Base-by-base conservation (phyloP, 2,113 vertebrate species). In the Odocoileus hemionus region DNA sequence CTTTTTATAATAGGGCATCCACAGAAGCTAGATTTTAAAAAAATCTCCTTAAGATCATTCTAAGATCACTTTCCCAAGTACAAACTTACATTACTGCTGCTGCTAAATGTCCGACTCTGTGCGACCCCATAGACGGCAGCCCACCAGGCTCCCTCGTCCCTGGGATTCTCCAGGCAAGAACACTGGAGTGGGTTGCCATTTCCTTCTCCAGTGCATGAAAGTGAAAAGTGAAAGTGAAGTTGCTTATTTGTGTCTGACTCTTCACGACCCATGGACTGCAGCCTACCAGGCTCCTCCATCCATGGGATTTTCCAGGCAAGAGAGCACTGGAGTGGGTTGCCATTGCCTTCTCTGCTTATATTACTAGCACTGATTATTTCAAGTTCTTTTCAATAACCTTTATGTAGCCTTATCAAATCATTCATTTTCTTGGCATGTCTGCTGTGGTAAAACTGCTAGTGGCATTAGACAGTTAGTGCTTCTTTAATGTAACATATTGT, bases 401-500 rank as follows among this genome's bases (percentile, higher is more conserved):
- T 92, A 26, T 94, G 0, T 58, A 50, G 57, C 30, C 74, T 95
- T 85, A 97, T 98, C 93, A 98, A 98, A 97, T 47, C 79, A 95
- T 85, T 97, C 85, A 58, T 95, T 92, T 98, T 89, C 78, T 61
- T 45, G 55, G 43, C 74, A 64, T 94, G 47, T 98, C 97, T 98
- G 60, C 70, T 58, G 67, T 97, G 61, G n/a, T 84, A 91, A 96
- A 98, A 97, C 96, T 98, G 96, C 95, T 97, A 91, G 96, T 79
- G 93, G 54, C 79, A 96, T 97, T 91, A 50, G 74, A 95, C 94
- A 98, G 97, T 99, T 98, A 99, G 61, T 89, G 96, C 90, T 93
- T 98, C 97, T 97, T 98, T 98, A 98, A 97, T 98, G 89, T 96
- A 96, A 94, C 85, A 70, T 94, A 97, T 95, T 98, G 89, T 98